phyloP scores from a whole-genome alignment of 1,140 invertebrate genomes.

The Dendrolimus kikuchii region DNA sequence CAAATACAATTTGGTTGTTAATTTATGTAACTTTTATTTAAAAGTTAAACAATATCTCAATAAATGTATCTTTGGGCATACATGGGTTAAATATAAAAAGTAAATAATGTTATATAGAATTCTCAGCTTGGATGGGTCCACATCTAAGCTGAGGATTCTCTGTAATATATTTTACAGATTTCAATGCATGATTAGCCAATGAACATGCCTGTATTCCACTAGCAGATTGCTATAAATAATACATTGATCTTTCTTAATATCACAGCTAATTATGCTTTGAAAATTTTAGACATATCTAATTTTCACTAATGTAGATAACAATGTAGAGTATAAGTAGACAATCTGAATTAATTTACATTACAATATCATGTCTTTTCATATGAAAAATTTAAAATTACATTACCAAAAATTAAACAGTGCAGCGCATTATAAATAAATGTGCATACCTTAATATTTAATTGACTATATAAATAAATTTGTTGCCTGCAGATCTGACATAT shows the following conservation, averaged over 20 bases:
- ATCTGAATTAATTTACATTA: conserved; percentile 72
- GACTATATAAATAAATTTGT: conserved; percentile 72
- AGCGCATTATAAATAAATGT: conserved; percentile 74
- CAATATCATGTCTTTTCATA: conserved; percentile 72
- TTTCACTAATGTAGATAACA: conserved; percentile 72
- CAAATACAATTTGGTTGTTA: too few species aligned
- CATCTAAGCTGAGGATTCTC: conserved; percentile 63
- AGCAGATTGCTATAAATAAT: conserved; percentile 69
- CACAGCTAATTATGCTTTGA: conserved; percentile 73
- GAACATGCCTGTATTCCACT: conserved; percentile 65
- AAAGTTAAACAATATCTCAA: too few species aligned
- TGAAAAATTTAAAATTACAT: conserved; percentile 71
- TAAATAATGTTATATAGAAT: too few species aligned
- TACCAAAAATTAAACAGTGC: conserved; percentile 73
- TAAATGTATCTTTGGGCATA: too few species aligned
- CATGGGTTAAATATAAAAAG: too few species aligned
- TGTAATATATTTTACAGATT: conserved; percentile 62
- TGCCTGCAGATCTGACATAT: conserved; percentile 72
- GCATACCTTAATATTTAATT: conserved; percentile 74
- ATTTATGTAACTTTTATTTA: too few species aligned
- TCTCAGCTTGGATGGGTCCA: conserved; percentile 12
- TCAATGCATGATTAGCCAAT: conserved; percentile 72
- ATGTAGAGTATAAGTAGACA: conserved; percentile 70
- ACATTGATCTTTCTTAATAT: conserved; percentile 70
- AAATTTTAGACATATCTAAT: conserved; percentile 72